These are phyloP conservation scores for Xanthostigma xanthostigma DNA, from an alignment of 2,888 invertebrate genomes.

Conservation along the genomic window DNA sequence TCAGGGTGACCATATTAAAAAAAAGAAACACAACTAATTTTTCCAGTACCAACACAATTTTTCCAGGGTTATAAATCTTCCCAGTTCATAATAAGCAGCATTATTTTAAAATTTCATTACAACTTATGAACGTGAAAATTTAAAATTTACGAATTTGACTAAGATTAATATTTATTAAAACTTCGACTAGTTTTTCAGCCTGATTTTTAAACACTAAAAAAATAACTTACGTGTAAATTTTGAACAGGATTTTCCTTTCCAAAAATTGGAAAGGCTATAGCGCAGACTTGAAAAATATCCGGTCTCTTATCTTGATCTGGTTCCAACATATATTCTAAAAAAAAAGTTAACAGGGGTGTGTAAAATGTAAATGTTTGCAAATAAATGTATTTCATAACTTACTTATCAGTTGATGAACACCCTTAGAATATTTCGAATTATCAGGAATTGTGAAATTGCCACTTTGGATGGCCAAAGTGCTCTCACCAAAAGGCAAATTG, in stretches of 20 bases:
- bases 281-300: slow-evolving; percentile 73
- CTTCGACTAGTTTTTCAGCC: no score
- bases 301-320: slow-evolving; percentile 69
- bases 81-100: no score
- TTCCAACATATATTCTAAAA: slow-evolving; percentile 64
- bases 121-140: neutral
- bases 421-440: slow-evolving; percentile 54
- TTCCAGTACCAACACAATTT: no score
- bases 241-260: slow-evolving; percentile 64
- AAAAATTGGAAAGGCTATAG: slow-evolving; percentile 51
- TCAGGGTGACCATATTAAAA: no score
- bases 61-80: no score
- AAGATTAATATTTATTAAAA: no score
- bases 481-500: slow-evolving; percentile 79
- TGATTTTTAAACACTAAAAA: neutral
- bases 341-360: slow-evolving; percentile 6
- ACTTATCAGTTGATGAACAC: slow-evolving; percentile 60
- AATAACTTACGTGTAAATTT: slow-evolving; percentile 53
- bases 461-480: slow-evolving; percentile 81
- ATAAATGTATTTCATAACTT: slow-evolving; percentile 20
- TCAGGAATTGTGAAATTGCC: slow-evolving; percentile 77
- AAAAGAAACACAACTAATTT: no score
- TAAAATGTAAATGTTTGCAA: slow-evolving; percentile 3
- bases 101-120: no score
- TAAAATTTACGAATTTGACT: neutral